Evolutionary conservation across 2,888 invertebrate species (phyloP), one percentile per base, ranked within the genome.

Genomic region (Tetragnatha montana): DNA sequence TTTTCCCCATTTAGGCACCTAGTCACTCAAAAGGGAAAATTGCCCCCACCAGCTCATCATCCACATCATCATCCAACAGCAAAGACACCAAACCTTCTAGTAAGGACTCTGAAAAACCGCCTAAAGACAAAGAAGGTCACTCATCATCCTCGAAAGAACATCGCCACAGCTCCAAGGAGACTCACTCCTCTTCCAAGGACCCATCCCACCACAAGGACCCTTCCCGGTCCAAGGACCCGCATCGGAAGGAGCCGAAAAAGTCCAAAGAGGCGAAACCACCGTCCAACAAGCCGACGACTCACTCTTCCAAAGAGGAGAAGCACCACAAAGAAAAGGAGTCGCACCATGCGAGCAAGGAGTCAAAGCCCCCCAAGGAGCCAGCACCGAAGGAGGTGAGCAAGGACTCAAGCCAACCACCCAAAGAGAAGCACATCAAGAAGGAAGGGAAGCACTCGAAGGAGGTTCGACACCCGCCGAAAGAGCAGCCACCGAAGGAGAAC

Each of bases 11-110:
- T n/a, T 8, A 89, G 89, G 79, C 73, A 78, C 86, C 89, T 87
- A 90, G 89, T 90, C 89, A 90, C 47, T 73, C 81, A 10, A 90
- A 90, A 69, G 78, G 69, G 73, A 90, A 90, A 68, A 79, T 51
- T 69, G 35, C 79, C 35, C 68, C 79, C n/a, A 22, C 17, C 51
- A 86, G 76, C 60, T 47, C 86, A 49, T 60, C 82, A 22, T 71
- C 51, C 60, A 51, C 86, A 21, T 71, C 51, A 17, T 81, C 89
- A 76, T 79, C 73, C 49, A 35, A 60, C 17, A 70, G 10, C 50
- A 90, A 82, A 51, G 86, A 90, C 68, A 68, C 69, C 3, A 90
- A 90, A 78, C 22, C 78, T 17, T 14, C 51, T 21, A 51, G 68
- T 21, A 81, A 78, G 78, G 89, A 89, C 73, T 71, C 85, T 79